Evolutionary conservation across 2,888 invertebrate genomes (phyloP).

Genomic region (Pogonocherus hispidulus): DNA sequence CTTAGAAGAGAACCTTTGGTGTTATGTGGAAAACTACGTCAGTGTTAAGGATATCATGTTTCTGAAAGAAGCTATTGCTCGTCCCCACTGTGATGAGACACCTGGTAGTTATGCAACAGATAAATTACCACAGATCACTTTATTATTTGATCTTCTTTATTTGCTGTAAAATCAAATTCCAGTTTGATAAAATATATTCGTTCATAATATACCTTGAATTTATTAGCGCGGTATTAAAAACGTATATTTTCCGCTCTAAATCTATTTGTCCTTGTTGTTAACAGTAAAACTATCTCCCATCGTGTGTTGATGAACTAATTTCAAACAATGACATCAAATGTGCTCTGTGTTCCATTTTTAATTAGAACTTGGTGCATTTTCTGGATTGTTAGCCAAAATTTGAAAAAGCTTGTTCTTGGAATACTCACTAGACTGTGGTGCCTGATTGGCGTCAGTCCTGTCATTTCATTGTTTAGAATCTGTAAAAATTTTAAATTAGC

Average conservation of each 20-base stretch:
- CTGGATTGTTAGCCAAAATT: slow-evolving; percentile 31
- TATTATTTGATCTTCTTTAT: too few species aligned
- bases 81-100: too few species aligned
- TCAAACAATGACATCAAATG: slow-evolving; percentile 50
- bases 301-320: slow-evolving; percentile 53
- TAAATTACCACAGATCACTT: too few species aligned
- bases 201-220: too few species aligned
- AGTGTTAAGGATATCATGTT: too few species aligned
- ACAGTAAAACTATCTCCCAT: slow-evolving; percentile 42
- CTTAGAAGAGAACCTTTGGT: too few species aligned
- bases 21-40: too few species aligned
- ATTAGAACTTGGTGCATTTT: slow-evolving; percentile 39
- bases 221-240: too few species aligned
- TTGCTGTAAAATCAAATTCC: too few species aligned
- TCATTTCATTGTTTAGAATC: slow-evolving; percentile 14
- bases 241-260: slow-evolving; percentile 55
- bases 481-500: slow-evolving; percentile 3
- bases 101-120: too few species aligned
- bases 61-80: too few species aligned
- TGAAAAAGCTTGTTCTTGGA: slow-evolving; percentile 32
- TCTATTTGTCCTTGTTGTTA: slow-evolving; percentile 53
- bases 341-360: slow-evolving; percentile 49
- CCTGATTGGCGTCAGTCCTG: slow-evolving; percentile 28
- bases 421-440: slow-evolving; percentile 38
- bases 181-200: too few species aligned